Conservation (phyloP, 1,140 invertebrate genomes). For the Phymorhynchus buccinoides region DNA sequence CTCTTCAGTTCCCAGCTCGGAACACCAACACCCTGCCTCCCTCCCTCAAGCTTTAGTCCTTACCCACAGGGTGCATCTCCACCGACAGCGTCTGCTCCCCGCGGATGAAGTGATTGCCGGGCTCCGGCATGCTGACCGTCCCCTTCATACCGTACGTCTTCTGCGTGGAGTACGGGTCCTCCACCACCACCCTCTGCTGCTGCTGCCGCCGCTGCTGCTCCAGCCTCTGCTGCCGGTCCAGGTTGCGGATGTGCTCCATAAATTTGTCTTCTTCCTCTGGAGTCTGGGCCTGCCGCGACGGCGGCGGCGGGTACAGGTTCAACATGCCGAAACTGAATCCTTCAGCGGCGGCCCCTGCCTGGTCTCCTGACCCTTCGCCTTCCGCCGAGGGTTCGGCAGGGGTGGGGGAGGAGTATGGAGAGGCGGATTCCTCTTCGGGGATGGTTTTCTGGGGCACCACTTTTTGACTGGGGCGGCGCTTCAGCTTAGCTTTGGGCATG, state of each 20-base stretch:
- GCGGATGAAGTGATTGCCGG: neutral
- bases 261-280: constrained; percentile 13
- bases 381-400: neutral
- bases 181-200: neutral
- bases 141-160: constrained; percentile 27
- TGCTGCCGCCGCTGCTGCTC: neutral
- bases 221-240: neutral
- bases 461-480: neutral
- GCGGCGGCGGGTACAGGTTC: neutral
- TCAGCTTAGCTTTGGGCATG: neutral
- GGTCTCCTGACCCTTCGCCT: neutral
- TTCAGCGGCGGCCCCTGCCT: neutral
- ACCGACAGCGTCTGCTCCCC: constrained; percentile 33
- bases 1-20: no score
- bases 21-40: no score
- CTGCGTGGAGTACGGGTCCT: constrained; percentile 40
- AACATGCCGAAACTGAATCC: neutral
- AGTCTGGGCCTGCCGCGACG: neutral
- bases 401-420: neutral
- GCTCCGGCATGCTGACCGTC: constrained; percentile 28
- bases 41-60: no score
- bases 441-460: constrained; percentile 6
- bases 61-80: constrained; percentile 21
- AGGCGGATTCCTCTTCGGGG: neutral
- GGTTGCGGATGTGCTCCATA: neutral